A percentile compares a stretch with the other conserved stretches of the same genome.
Conservation (phyloP, 1,140 invertebrate species). For the Diorhabda carinulata region DNA sequence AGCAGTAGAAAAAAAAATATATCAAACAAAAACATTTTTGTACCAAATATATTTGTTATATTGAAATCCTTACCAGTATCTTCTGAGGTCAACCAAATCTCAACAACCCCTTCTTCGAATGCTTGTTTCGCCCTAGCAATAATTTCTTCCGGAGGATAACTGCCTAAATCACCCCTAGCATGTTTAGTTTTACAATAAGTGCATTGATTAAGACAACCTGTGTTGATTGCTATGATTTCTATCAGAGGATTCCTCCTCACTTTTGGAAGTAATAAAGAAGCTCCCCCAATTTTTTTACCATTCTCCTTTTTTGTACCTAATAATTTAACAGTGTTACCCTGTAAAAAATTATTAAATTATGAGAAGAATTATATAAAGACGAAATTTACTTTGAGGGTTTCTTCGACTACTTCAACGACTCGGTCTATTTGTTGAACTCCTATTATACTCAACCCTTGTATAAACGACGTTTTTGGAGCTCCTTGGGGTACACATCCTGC, state of each 20-base stretch:
- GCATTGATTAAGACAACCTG: slow-evolving; percentile 96
- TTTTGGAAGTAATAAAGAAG: slow-evolving; percentile 84
- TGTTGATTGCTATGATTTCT: slow-evolving; percentile 97
- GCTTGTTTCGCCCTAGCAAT: slow-evolving; percentile 76
- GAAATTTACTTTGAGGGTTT: slow-evolving; percentile 73
- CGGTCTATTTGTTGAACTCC: slow-evolving; percentile 97
- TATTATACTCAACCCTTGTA: slow-evolving; percentile 84
- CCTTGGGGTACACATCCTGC: slow-evolving; percentile 96
- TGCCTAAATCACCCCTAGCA: slow-evolving; percentile 90
- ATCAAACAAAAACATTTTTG: not conserved
- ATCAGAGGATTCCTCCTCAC: slow-evolving; percentile 92
- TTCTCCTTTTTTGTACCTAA: slow-evolving; percentile 77
- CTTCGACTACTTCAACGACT: slow-evolving; percentile 98
- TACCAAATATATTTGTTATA: not conserved
- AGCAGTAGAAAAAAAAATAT: too few relatives aligned
- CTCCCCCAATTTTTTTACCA: slow-evolving; percentile 82
- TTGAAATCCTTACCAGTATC: slow-evolving; percentile 68
- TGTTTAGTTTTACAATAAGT: slow-evolving; percentile 99
- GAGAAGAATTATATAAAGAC: not conserved
- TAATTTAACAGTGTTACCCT: slow-evolving; percentile 76
- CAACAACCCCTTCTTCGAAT: slow-evolving; percentile 88
- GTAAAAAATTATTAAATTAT: not conserved
- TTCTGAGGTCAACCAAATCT: slow-evolving; percentile 98
- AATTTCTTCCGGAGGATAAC: slow-evolving; percentile 85
- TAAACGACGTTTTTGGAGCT: slow-evolving; percentile 67